Base-by-base conservation (phyloP, 2,797 vertebrate species). In the Sylvilagus floridanus region DNA sequence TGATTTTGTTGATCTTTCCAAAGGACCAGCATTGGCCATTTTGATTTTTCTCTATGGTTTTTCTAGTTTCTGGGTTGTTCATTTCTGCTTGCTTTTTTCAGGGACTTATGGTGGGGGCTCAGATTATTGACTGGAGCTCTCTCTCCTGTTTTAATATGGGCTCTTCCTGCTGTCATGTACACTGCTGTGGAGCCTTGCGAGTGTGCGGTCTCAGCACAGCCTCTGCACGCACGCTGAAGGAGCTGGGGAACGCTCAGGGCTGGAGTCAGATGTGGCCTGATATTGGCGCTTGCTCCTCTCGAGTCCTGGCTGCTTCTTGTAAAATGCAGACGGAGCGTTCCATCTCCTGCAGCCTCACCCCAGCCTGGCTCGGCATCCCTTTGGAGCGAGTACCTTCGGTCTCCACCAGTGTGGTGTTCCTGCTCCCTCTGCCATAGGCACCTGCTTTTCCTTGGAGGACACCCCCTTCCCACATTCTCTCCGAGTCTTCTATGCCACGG, bases 1-100 rank as follows among this genome's bases (percentile, higher is more conserved):
- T 82, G 26, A 69, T 75, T 75, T 76, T 91, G 21, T 88, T 84
- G 11, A 35, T 84, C 42, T 85, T 90, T 86, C 75, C 57, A 73
- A 66, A 89, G 57, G 50, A 68, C 9, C 37, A 28, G 52, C 32
- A 54, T 30, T 83, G 21, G 9, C 72, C 84, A 47, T 83, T 7
- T n/a, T 91, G 50, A 73, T 52, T 78, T 57, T 84, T 68, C 69
- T 93, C 16, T 76, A n/a, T 35, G 83, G 62, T 28, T 89, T 57
- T 86, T 72, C 54, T 65, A 76, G 71, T 82, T 17, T 28, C 37
- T 72, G 7, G 76, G 81, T 96, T 54, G 42, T 85, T 82, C 28
- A 84, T 94, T 47, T 73, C 65, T 75, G 52, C 21, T 84, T 75
- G 71, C 30, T 73, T 90, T 79, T 72, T 77, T 69, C 35, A 22